Conservation (phyloP, 92 coral and sea anemone species). For the Porites rus region DNA sequence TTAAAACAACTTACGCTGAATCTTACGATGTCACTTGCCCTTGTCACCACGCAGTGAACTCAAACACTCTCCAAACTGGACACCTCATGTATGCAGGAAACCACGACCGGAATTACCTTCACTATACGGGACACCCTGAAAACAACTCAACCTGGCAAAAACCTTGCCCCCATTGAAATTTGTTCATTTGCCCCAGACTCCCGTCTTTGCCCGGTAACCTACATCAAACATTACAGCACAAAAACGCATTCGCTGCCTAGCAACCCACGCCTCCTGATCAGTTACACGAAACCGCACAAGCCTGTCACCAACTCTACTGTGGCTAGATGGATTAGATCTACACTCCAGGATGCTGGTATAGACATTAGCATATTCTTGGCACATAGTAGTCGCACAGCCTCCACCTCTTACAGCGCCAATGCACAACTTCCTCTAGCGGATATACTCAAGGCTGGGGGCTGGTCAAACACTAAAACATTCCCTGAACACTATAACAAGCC, state of each 20-base stretch:
- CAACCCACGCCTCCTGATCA: constrained; percentile 46
- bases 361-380: constrained; percentile 45
- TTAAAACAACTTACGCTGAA: constrained; percentile 22
- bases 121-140: constrained; percentile 29
- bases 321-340: constrained; percentile 58
- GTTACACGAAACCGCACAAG: constrained; percentile 58
- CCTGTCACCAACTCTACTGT: constrained; percentile 56
- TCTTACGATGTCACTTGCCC: constrained; percentile 32
- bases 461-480: constrained; percentile 20
- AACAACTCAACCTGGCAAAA: constrained; percentile 41
- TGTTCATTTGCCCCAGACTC: background rate
- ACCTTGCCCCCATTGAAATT: constrained; percentile 40
- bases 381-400: constrained; percentile 48
- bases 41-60: constrained; percentile 47
- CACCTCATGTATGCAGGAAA: constrained; percentile 34
- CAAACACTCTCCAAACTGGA: constrained; percentile 54
- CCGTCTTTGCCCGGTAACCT: background rate
- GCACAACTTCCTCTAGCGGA: constrained; percentile 42
- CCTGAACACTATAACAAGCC: no score
- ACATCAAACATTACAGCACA: constrained; percentile 11
- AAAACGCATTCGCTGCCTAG: constrained; percentile 28
- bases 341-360: constrained; percentile 39
- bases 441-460: constrained; percentile 35
- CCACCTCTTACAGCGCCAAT: constrained; percentile 24
- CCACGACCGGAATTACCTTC: background rate